These are phyloP conservation scores for Molorchus minor DNA, from an alignment of 2,888 invertebrate genomes.

Conservation along the genomic window DNA sequence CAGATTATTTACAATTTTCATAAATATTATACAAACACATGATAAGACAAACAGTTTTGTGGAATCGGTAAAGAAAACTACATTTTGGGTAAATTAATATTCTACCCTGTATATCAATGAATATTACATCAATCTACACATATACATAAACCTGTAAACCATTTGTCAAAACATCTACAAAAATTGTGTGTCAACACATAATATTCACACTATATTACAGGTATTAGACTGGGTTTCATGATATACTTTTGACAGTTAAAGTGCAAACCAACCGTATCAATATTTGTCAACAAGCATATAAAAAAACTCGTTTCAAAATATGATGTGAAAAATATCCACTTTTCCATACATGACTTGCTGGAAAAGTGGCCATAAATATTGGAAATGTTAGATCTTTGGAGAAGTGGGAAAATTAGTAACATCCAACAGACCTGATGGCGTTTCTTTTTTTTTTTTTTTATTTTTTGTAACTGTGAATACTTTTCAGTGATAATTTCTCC, in stretches of 20 bases:
- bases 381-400: too few species aligned
- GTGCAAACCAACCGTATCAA: too few species aligned
- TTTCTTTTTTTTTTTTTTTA: too few species aligned
- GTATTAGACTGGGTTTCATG: conserved; percentile 30
- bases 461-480: too few species aligned
- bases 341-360: too few species aligned
- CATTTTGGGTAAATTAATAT: conserved; percentile 28
- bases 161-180: conserved; percentile 42
- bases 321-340: too few species aligned
- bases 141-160: conserved; percentile 46
- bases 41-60: conserved; percentile 19
- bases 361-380: too few species aligned
- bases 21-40: conserved; percentile 39
- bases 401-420: too few species aligned
- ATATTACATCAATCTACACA: conserved; percentile 37
- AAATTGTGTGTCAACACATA: conserved; percentile 25
- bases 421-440: too few species aligned
- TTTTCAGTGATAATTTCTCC: too few species aligned
- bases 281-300: too few species aligned
- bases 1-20: conserved; percentile 55
- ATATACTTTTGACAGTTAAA: conserved; percentile 36
- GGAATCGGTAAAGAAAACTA: conserved; percentile 1
- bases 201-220: conserved; percentile 39
- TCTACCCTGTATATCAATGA: conserved; percentile 32
- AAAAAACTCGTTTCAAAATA: too few species aligned